Conservation (phyloP, 2,797 vertebrate species). For the Pristis pectinata region DNA sequence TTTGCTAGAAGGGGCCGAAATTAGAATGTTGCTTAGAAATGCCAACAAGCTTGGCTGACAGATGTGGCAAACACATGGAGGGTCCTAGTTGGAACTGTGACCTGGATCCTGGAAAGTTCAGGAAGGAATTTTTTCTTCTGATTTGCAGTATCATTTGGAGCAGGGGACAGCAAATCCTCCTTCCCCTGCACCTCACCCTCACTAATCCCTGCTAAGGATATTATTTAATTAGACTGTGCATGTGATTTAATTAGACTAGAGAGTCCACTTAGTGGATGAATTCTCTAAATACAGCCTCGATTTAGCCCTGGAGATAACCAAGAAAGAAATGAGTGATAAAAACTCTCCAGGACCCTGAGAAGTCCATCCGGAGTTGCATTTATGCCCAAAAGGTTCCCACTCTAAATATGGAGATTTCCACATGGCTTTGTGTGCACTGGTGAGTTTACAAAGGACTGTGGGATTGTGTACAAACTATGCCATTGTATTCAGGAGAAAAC, state of each 20-base stretch:
- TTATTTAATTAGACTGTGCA: neutral
- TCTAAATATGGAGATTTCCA: neutral
- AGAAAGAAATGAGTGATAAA: neutral
- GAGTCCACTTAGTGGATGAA: too few species aligned
- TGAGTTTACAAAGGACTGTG: neutral
- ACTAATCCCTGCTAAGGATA: neutral
- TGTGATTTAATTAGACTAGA: too few species aligned
- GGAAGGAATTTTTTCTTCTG: neutral
- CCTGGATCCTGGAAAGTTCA: neutral
- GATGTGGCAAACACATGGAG: neutral
- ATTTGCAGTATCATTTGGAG: neutral
- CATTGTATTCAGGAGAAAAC: neutral
- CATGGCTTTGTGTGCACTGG: neutral
- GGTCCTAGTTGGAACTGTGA: neutral
- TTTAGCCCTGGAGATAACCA: neutral
- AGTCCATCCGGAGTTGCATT: too few species aligned
- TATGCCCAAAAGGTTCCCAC: neutral
- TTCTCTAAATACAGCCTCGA: too few species aligned
- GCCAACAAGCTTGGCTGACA: neutral
- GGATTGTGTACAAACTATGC: neutral
- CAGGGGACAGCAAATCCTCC: too few species aligned
- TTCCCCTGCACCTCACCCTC: too few species aligned
- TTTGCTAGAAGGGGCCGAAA: neutral
- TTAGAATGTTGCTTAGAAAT: neutral
- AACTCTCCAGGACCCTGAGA: neutral